These are phyloP conservation scores for Pollenia labialis DNA, from an alignment of 2,888 invertebrate species.

Conservation along the genomic window DNA sequence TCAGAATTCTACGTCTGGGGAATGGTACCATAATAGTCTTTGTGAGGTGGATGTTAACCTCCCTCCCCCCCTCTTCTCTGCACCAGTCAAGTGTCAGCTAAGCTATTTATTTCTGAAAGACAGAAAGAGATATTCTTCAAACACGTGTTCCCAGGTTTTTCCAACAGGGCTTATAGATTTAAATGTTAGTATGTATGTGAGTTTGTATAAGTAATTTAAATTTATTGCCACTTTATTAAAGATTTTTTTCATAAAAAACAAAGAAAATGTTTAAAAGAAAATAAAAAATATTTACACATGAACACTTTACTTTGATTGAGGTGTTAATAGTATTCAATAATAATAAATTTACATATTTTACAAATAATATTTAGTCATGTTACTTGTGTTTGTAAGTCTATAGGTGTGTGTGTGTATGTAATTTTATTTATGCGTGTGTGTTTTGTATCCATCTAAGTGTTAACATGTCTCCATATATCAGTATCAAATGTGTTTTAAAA, in stretches of 20 bases:
- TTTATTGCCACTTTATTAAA: slow-evolving; percentile 36
- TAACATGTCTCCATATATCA: slow-evolving; percentile 17
- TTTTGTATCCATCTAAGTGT: background rate
- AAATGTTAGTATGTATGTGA: background rate
- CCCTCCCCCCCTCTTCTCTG: no score
- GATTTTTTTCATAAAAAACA: slow-evolving; percentile 16
- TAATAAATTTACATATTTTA: slow-evolving; percentile 54
- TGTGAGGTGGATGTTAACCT: no score
- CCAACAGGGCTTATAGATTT: no score
- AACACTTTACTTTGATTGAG: slow-evolving; percentile 62
- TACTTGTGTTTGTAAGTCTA: background rate
- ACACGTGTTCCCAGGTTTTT: no score
- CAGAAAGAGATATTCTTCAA: no score
- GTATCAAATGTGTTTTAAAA: background rate
- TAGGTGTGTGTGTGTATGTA: background rate
- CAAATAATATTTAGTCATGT: slow-evolving; percentile 34
- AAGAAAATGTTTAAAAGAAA: background rate
- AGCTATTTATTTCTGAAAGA: no score
- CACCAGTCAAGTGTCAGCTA: no score
- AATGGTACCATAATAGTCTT: no score
- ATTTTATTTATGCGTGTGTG: background rate
- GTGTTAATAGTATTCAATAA: slow-evolving; percentile 61
- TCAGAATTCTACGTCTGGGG: no score
- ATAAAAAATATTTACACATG: slow-evolving; percentile 49
- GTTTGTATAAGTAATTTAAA: background rate